phyloP scores from a whole-genome alignment of 1,140 invertebrate species.

The Lordiphosa mommai region DNA sequence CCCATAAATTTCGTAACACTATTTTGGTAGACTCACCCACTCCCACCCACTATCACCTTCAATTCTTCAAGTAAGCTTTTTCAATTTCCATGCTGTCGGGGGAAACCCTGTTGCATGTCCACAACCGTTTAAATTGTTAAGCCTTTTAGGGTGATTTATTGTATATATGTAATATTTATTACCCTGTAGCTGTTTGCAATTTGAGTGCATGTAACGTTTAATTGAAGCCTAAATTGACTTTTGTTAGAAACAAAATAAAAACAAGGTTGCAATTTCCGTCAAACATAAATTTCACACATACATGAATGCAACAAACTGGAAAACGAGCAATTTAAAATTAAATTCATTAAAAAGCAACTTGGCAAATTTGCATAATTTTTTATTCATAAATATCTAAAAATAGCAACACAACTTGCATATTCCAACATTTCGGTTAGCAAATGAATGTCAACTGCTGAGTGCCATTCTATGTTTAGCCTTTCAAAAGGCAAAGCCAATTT shows the following conservation, averaged over 20 bases:
- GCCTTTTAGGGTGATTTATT: too few relatives aligned
- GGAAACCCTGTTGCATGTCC: constrained; percentile 52
- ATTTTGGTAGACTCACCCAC: constrained; percentile 4
- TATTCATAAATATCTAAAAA: too few relatives aligned
- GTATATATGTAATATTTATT: too few relatives aligned
- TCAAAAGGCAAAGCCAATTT: not conserved
- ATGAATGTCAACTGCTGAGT: too few relatives aligned
- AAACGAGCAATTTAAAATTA: too few relatives aligned
- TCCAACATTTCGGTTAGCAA: too few relatives aligned
- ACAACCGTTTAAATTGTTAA: constrained; percentile 33
- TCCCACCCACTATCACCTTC: too few relatives aligned
- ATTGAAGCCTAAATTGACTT: constrained; percentile 16
- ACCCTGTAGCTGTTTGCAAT: constrained; percentile 2
- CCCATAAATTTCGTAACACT: constrained; percentile 25
- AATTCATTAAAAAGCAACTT: too few relatives aligned
- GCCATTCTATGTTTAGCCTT: not conserved
- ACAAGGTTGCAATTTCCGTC: constrained; percentile 51
- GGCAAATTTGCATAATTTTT: too few relatives aligned
- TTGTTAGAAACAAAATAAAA: not conserved
- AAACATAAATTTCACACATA: constrained; percentile 19
- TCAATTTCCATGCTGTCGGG: constrained; percentile 35
- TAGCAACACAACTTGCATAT: too few relatives aligned
- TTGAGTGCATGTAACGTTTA: constrained; percentile 52
- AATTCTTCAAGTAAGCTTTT: too few relatives aligned
- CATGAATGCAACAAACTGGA: too few relatives aligned